phyloP scores from a whole-genome alignment of 2,797 vertebrate species.

The Odontamblyopus rebecca region DNA sequence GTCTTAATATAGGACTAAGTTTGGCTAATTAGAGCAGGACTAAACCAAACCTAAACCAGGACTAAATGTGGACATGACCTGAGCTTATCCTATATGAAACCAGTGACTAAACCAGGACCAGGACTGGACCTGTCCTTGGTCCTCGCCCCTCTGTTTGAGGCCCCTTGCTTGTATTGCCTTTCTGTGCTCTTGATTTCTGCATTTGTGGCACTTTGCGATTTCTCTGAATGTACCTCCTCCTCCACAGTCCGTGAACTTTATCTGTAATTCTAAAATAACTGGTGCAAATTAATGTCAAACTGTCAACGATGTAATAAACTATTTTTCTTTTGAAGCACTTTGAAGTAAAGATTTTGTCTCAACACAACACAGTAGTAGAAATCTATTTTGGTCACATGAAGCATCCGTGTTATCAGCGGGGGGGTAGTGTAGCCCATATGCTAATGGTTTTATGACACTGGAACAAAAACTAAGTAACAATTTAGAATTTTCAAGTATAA shows the following conservation, averaged over 20 bases:
- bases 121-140: neutral
- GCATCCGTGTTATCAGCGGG: too few relatives aligned
- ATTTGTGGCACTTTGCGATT: constrained; percentile 55
- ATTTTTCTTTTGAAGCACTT: constrained; percentile 23
- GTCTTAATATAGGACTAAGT: neutral
- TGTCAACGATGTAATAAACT: constrained; percentile 73
- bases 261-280: constrained; percentile 58
- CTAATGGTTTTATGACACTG: too few relatives aligned
- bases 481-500: too few relatives aligned
- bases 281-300: constrained; percentile 53
- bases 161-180: neutral
- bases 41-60: neutral
- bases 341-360: neutral
- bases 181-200: constrained; percentile 36
- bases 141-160: neutral
- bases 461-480: too few relatives aligned
- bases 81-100: neutral
- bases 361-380: too few relatives aligned
- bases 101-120: neutral
- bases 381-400: too few relatives aligned
- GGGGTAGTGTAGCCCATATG: too few relatives aligned
- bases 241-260: constrained; percentile 63
- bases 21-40: neutral
- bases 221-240: constrained; percentile 61
- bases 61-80: neutral